These are phyloP conservation scores for Trachythela sp. DNA, from an alignment of 64 coral and sea anemone genomes.

Conservation along the genomic window DNA sequence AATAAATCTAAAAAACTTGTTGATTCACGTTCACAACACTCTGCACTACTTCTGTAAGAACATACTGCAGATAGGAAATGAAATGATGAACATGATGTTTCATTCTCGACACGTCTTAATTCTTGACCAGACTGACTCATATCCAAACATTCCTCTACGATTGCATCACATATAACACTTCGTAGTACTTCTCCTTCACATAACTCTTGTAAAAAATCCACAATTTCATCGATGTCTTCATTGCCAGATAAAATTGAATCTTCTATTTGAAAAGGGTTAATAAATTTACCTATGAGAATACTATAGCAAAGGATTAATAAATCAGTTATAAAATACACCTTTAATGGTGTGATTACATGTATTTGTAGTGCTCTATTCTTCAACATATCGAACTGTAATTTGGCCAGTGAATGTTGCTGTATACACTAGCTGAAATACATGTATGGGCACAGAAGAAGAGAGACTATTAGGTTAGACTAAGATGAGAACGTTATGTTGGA, in stretches of 20 bases:
- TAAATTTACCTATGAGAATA: too few relatives aligned
- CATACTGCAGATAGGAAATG: neutral
- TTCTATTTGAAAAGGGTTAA: neutral
- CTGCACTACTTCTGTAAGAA: neutral
- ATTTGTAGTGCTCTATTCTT: too few relatives aligned
- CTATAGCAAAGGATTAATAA: too few relatives aligned
- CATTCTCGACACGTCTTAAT: neutral
- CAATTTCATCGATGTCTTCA: slow-evolving; percentile 58
- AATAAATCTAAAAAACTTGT: slow-evolving; percentile 68
- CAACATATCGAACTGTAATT: too few relatives aligned
- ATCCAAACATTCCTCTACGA: slow-evolving; percentile 36
- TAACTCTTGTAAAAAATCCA: slow-evolving; percentile 74
- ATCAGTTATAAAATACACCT: too few relatives aligned
- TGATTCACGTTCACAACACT: neutral
- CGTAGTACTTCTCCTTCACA: slow-evolving; percentile 83
- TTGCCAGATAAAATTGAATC: slow-evolving; percentile 30
- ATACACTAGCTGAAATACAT: too few relatives aligned
- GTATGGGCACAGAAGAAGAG: too few relatives aligned
- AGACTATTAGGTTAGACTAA: too few relatives aligned
- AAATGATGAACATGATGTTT: slow-evolving; percentile 17
- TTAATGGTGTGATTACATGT: too few relatives aligned
- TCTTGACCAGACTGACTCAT: neutral
- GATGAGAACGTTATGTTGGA: too few relatives aligned
- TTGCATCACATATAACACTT: slow-evolving; percentile 65
- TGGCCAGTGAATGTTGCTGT: too few relatives aligned